These are phyloP conservation scores for Threskiornis aethiopicus DNA, from an alignment of 2,797 vertebrate species.

Conservation along the genomic window DNA sequence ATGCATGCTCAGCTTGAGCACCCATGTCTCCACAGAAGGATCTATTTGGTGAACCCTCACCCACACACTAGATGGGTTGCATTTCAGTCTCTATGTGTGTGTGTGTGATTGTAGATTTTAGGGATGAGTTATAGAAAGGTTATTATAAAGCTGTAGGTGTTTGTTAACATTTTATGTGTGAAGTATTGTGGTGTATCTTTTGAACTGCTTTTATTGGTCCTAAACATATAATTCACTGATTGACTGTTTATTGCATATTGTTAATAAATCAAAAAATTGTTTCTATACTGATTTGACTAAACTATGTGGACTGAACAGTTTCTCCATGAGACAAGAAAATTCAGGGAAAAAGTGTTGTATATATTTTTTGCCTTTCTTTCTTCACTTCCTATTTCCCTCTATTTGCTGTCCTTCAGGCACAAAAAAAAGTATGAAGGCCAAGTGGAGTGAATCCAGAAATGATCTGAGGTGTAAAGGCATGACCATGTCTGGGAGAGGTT, in stretches of 20 bases:
- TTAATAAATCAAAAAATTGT: neutral
- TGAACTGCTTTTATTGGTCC: neutral
- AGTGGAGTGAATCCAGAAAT: neutral
- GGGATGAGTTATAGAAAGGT: neutral
- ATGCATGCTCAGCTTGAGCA: neutral
- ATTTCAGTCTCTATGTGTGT: neutral
- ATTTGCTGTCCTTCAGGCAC: neutral
- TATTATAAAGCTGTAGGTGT: neutral
- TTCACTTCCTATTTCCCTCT: neutral
- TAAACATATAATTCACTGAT: neutral
- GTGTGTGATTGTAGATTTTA: neutral
- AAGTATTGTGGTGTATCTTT: neutral
- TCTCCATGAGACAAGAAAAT: neutral
- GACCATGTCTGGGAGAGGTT: neutral
- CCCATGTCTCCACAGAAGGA: neutral
- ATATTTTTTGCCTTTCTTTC: neutral
- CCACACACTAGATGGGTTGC: neutral
- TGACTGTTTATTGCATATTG: neutral
- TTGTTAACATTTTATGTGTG: neutral
- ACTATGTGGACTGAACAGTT: neutral
- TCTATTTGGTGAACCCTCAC: neutral
- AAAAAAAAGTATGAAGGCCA: neutral
- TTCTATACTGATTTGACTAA: neutral
- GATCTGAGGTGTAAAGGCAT: neutral
- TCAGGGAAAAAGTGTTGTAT: neutral